Base-by-base conservation (phyloP, 1,140 invertebrate genomes). In the Orchesella cincta region DNA sequence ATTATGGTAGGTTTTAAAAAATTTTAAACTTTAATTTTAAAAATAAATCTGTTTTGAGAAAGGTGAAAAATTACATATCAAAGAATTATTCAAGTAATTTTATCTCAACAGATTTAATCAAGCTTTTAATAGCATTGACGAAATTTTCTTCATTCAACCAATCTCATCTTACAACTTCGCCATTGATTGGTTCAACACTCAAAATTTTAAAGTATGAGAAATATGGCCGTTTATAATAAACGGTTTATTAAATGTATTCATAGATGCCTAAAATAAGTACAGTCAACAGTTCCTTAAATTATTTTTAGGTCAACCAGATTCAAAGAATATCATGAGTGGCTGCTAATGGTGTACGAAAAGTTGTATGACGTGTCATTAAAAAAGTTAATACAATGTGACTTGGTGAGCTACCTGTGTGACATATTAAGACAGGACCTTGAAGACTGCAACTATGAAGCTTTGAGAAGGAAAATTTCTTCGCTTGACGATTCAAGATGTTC, bases 201-300 rank as follows among this genome's bases (percentile, higher is more conserved):
- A 57, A 77, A 64, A 57, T 77, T 16, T 67, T 77, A 1, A 73
- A 51, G 75, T 76, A 35, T 29, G 36, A 67, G 5, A 26, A 5
- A 23, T 23, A 29, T 23, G 28, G n/a, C n/a, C n/a, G n/a, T n/a
- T n/a, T n/a, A n/a, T n/a, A n/a, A n/a, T n/a, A n/a, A 64, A 12
- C n/a, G 57, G 29, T 14, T 26, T 64, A 64, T 31, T 5, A 26
- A 71, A 71, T 16, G 23, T 33, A 71, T 31, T 71, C 5, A 36
- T 33, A 28, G 29, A 36, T 71, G 23, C 14, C 23, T 8, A 33
- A 71, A 33, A 26, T 33, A 71, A 34, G 14, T 34, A 31, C 23
- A 57, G 3, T 18, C 8, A 57, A 57, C 52, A 18, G 23, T 3
- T 12, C 8, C 23, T 14, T 23, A n/a, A 57, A 57, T 57, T 26